Conservation (phyloP, 2,888 invertebrate species). For the Folsomia manolachei region DNA sequence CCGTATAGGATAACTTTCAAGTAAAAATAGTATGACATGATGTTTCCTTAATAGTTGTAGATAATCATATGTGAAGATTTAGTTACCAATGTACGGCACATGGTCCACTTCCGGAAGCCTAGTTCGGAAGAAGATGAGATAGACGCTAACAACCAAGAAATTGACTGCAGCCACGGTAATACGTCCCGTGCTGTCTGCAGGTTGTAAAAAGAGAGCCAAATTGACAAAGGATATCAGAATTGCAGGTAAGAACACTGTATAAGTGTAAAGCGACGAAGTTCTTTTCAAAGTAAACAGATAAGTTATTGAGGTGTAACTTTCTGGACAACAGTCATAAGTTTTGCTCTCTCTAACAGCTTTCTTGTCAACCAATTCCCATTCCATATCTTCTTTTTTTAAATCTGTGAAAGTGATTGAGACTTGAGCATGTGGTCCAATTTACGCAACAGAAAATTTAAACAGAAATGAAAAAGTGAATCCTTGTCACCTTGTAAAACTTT, state of each 20-base stretch:
- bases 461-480: too few species aligned
- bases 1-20: conserved; percentile 42
- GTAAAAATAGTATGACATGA: background rate
- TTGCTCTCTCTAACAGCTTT: conserved; percentile 50
- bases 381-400: conserved; percentile 51
- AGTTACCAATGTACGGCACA: conserved; percentile 43
- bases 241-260: conserved; percentile 63
- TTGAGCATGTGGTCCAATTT: too few species aligned
- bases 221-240: conserved; percentile 63
- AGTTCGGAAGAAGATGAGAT: conserved; percentile 62
- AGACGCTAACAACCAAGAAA: conserved; percentile 62
- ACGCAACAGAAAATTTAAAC: background rate
- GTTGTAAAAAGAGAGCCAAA: conserved; percentile 64
- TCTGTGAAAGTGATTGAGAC: too few species aligned
- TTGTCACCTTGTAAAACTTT: conserved; percentile 32
- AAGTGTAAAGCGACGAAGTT: conserved; percentile 62
- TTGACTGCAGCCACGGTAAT: conserved; percentile 62
- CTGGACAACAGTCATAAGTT: conserved; percentile 57
- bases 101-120: conserved; percentile 45
- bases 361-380: conserved; percentile 59
- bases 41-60: background rate
- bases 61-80: background rate
- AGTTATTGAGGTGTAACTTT: conserved; percentile 60
- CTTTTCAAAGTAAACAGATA: conserved; percentile 59
- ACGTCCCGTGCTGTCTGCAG: conserved; percentile 66